Evolutionary conservation across 35 echinoderm and acorn worm genomes (phyloP).

Genomic region (Anneissia japonica): DNA sequence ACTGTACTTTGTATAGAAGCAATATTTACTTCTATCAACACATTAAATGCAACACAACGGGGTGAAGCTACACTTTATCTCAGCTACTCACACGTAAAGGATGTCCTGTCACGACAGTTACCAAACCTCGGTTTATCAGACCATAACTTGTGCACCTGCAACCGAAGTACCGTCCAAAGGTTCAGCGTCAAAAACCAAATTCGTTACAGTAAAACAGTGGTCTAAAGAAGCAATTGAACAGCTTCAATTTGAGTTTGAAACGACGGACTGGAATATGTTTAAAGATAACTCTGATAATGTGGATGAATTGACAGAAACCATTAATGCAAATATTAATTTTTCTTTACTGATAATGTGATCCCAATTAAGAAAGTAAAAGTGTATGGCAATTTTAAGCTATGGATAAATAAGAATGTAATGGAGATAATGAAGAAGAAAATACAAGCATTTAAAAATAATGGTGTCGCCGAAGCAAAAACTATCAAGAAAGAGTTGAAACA

Average conservation of each 20-base stretch:
- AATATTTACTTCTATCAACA: conserved; percentile 26
- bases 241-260: conserved; percentile 20
- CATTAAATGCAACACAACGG: neutral
- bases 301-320: conserved; percentile 26
- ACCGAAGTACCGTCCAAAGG: conserved; percentile 45
- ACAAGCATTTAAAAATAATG: conserved; percentile 13
- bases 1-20: neutral
- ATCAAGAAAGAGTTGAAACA: conserved; percentile 28
- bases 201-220: conserved; percentile 20
- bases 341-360: conserved; percentile 22
- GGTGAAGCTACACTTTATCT: conserved; percentile 8
- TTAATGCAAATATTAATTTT: conserved; percentile 43
- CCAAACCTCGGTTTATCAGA: neutral
- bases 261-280: conserved; percentile 37
- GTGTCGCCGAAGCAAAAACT: conserved; percentile 22
- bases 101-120: neutral
- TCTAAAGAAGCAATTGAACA: conserved; percentile 6
- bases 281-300: conserved; percentile 11
- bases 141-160: conserved; percentile 29
- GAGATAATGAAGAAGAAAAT: conserved; percentile 50
- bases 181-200: conserved; percentile 25
- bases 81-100: conserved; percentile 36
- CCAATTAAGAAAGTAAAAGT: conserved; percentile 36
- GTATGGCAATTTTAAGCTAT: conserved; percentile 50
- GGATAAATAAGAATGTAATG: conserved; percentile 43